Evolutionary conservation across 2,888 invertebrate genomes (phyloP), one percentile per base, ranked within the genome.

Genomic region (Andrena trimmerana): DNA sequence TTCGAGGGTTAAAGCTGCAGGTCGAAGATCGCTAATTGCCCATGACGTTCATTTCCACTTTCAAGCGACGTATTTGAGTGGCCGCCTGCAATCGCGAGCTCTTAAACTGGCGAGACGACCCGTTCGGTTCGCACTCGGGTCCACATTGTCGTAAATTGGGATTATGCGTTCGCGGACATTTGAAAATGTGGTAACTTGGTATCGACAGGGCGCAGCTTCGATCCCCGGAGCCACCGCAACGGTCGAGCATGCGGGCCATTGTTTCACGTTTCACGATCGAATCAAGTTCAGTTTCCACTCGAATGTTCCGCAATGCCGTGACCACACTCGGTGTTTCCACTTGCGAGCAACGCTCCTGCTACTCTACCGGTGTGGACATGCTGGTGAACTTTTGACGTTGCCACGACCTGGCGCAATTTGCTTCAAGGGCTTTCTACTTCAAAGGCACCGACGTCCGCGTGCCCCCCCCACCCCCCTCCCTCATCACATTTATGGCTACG

Each of bases 201-300:
- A 86, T 81, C 86, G 84, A 81, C 71, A 81, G 69, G 57, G 60
- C 78, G 42, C 62, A 78, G 78, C 73, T 81, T 72, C 86, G 83
- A 86, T 83, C 68, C 57, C 79, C 67, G 42, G 33, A 54, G 54
- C 77, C 33, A 80, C 79, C 62, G 59, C 84, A 84, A 78, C 60
- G 71, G 71, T 57, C 79, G 83, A 76, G 73, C 78, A 76, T 85
- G 79, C 78, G 81, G 78, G 79, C 73, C 70, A 82, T 79, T 87
- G 88, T 88, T 88, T 81, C 78, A 78, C 86, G 79, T 84, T 81
- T 78, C 86, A 77, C 79, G 84, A 87, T 84, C 84, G 84, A 80
- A 86, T 76, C 86, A 82, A 87, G 86, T 86, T 87, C 88, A 87
- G 80, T 87, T 88, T 88, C 87, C 84, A 88, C 78, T 86, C 79